phyloP scores from a whole-genome alignment of 2,888 invertebrate genomes.

The Diabrotica balteata region DNA sequence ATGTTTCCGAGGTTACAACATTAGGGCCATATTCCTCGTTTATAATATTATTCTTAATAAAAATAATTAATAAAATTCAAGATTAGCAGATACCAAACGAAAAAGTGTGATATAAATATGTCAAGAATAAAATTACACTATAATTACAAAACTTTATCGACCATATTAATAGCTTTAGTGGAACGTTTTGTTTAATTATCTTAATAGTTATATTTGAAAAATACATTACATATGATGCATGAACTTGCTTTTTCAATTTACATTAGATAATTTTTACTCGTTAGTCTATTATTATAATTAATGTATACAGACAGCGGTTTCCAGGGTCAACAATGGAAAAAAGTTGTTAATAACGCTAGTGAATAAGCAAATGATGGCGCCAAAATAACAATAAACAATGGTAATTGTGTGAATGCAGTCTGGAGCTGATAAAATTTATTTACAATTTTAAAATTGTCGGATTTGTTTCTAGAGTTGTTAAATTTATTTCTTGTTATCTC shows the following conservation, averaged over 20 bases:
- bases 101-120: background rate
- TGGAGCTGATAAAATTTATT: background rate
- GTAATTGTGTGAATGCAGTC: conserved; percentile 18
- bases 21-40: too few species aligned
- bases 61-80: too few species aligned
- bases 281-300: conserved; percentile 3
- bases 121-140: too few species aligned
- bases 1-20: too few species aligned
- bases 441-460: background rate
- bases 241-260: background rate
- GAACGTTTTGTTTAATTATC: too few species aligned
- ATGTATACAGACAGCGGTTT: conserved; percentile 1
- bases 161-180: too few species aligned
- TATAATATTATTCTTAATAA: too few species aligned
- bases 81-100: too few species aligned
- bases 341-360: background rate
- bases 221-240: background rate
- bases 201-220: background rate
- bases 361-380: conserved; percentile 16
- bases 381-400: conserved; percentile 31
- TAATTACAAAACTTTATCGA: too few species aligned
- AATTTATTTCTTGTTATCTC: too few species aligned
- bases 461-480: too few species aligned
- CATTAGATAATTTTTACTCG: background rate
- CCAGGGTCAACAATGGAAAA: conserved; percentile 6